These are phyloP conservation scores for Dysidea cf. avara DNA, from an alignment of 37 sponge, comb jelly and placozoan species.

Conservation along the genomic window DNA sequence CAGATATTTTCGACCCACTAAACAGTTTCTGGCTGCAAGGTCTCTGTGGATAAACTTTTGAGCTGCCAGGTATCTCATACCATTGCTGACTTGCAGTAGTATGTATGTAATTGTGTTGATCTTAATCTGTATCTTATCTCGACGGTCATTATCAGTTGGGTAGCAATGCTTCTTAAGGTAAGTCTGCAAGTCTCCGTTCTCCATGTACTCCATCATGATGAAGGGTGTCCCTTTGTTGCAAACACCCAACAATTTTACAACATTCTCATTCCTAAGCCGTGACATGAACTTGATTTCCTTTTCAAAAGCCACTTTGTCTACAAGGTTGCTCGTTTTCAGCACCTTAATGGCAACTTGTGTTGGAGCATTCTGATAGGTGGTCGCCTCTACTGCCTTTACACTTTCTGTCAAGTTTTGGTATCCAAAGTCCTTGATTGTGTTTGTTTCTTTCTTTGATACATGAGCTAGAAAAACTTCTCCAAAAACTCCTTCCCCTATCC, in stretches of 20 bases:
- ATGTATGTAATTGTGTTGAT: constrained; percentile 60
- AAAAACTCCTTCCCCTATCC: too few relatives aligned
- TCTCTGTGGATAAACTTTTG: constrained; percentile 79
- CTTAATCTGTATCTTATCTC: too few relatives aligned
- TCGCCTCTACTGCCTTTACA: too few relatives aligned
- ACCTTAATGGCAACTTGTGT: constrained; percentile 72
- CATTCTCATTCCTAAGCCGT: constrained; percentile 69
- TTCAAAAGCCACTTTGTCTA: constrained; percentile 62
- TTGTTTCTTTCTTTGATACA: too few relatives aligned
- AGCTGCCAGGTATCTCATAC: constrained; percentile 80
- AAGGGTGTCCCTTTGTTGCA: constrained; percentile 53
- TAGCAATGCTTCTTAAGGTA: constrained; percentile 65
- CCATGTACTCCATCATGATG: constrained; percentile 93
- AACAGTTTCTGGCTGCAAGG: constrained; percentile 86
- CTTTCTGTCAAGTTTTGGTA: too few relatives aligned
- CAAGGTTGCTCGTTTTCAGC: constrained; percentile 54
- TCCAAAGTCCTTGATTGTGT: too few relatives aligned
- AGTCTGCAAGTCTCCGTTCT: constrained; percentile 83
- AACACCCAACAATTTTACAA: constrained; percentile 72
- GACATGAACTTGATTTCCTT: constrained; percentile 90
- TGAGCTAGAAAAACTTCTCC: too few relatives aligned
- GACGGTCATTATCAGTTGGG: constrained; percentile 17
- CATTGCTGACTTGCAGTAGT: constrained; percentile 81
- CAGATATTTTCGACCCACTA: constrained; percentile 75
- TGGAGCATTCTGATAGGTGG: constrained; percentile 25